Base-by-base conservation (phyloP, 2,888 invertebrate species). In the Celastrina argiolus region DNA sequence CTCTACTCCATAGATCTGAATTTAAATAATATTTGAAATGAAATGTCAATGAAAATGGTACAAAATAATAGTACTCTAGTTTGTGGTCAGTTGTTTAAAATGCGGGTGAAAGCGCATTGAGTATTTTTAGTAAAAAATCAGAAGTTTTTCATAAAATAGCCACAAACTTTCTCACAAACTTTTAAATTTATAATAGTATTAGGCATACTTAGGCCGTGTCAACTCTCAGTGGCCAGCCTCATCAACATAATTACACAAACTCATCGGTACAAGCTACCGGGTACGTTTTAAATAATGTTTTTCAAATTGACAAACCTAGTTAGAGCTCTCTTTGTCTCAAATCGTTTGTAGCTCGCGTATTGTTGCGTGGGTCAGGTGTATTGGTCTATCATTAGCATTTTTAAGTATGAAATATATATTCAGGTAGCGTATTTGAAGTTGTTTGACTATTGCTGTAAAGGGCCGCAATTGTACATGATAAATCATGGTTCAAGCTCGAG, bases 391-490 rank as follows among this genome's bases (percentile, higher is more conserved):
- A 73, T 74, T 83, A 78, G 77, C 83, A 84, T 84, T 82, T 83
- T 79, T 73, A 76, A 77, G 68, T 74, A 74, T 81, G 80, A 83
- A 83, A 84, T 82, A 84, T 82, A 78, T 83, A 82, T 84, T 83
- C 81, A 82, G 81, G 87, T 84, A 83, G 84, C 75, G 78, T 81
- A 80, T 84, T 83, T 81, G 75, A 78, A 75, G 70, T 74, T 85
- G 82, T 84, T 81, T 82, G 81, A 80, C 72, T 71, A 74, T 75
- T 45, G 64, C 74, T 72, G 41, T 73, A 79, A 83, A 84, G 81
- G 79, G 81, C 82, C 78, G 73, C 78, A 75, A 79, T 76, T 81
- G 75, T 71, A 68, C 64, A 74, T 73, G 70, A 78, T 81, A 74
- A 76, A 79, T 84, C 81, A 79, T 74, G 34, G 3, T 28, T 66